Percentiles rank a stretch among this genome's conserved stretches.
Evolutionary conservation across 2,797 vertebrate genomes (phyloP).

Genomic region (Telmatherina bonti): DNA sequence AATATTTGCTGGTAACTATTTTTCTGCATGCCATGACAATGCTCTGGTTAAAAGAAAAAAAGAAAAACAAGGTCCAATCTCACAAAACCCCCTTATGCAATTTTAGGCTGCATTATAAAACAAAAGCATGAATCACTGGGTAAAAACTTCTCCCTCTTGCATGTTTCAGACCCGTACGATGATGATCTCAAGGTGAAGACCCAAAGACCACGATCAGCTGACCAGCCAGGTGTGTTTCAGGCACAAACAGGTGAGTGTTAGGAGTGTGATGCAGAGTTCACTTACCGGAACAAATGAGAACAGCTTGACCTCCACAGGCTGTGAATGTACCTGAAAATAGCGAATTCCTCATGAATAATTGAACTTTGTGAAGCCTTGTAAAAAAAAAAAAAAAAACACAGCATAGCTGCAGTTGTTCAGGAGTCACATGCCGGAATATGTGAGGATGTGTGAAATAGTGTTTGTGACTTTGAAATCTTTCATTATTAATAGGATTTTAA

Average conservation of each 20-base stretch:
- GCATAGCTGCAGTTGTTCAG: constrained; percentile 15
- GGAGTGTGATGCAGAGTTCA: constrained; percentile 25
- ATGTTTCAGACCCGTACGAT: constrained; percentile 88
- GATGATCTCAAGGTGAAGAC: constrained; percentile 98
- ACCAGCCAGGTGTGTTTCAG: constrained; percentile 97
- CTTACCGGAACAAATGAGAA: constrained; percentile 18
- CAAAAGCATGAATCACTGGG: background rate
- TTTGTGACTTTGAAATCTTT: constrained; percentile 20
- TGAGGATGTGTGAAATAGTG: constrained; percentile 10
- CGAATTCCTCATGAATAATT: constrained; percentile 13
- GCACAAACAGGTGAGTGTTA: constrained; percentile 94
- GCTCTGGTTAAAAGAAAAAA: too few species aligned
- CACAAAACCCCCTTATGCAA: background rate
- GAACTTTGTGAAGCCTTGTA: background rate
- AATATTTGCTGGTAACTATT: constrained; percentile 9
- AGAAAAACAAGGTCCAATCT: too few species aligned
- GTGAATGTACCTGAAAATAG: constrained; percentile 24
- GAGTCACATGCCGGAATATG: constrained; percentile 15
- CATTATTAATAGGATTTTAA: constrained; percentile 35
- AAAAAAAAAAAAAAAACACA: background rate
- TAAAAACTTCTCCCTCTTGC: background rate
- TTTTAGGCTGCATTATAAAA: too few species aligned
- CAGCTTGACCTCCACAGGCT: constrained; percentile 23
- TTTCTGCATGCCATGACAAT: background rate
- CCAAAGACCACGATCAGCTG: constrained; percentile 95